Evolutionary conservation across 2,888 invertebrate species (phyloP).

Genomic region (Agriopis marginaria): DNA sequence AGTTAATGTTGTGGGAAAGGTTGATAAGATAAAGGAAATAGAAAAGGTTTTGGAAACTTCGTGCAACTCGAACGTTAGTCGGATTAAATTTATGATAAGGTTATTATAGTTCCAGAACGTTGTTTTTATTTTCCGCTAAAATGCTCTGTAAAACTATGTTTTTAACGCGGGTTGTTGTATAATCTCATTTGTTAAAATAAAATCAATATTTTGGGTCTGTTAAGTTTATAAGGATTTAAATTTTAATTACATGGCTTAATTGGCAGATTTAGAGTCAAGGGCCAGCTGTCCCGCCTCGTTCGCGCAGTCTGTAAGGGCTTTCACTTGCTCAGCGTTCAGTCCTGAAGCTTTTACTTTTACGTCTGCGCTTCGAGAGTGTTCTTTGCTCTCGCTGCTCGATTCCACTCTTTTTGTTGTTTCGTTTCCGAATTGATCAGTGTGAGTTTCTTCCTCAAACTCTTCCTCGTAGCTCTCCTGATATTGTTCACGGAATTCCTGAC

Average conservation of each 20-base stretch:
- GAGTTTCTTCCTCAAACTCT: slow-evolving; percentile 82
- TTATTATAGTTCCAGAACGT: slow-evolving; percentile 1
- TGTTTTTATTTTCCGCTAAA: slow-evolving; percentile 4
- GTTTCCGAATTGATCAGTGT: slow-evolving; percentile 78
- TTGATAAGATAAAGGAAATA: slow-evolving; percentile 37
- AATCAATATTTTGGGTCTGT: slow-evolving; percentile 13
- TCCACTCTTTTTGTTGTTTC: slow-evolving; percentile 78
- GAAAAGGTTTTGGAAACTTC: slow-evolving; percentile 44
- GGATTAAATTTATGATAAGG: slow-evolving; percentile 34
- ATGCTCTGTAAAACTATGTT: slow-evolving; percentile 1
- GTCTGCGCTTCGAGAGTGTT: slow-evolving; percentile 81
- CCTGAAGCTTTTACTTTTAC: slow-evolving; percentile 82
- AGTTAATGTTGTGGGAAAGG: slow-evolving; percentile 22
- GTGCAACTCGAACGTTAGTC: slow-evolving; percentile 58
- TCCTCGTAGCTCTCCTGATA: slow-evolving; percentile 82
- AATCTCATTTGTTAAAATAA: slow-evolving; percentile 23
- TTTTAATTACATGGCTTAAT: slow-evolving; percentile 75
- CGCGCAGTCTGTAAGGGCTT: slow-evolving; percentile 82
- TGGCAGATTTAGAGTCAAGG: slow-evolving; percentile 79
- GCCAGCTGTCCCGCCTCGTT: slow-evolving; percentile 82
- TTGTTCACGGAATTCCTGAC: slow-evolving; percentile 81
- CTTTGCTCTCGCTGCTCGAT: slow-evolving; percentile 81
- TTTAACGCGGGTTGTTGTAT: slow-evolving; percentile 25
- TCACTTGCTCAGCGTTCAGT: slow-evolving; percentile 77
- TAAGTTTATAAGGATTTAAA: slow-evolving; percentile 46